Conservation (phyloP, 2,797 vertebrate species). For the Pelobates cultripes region DNA sequence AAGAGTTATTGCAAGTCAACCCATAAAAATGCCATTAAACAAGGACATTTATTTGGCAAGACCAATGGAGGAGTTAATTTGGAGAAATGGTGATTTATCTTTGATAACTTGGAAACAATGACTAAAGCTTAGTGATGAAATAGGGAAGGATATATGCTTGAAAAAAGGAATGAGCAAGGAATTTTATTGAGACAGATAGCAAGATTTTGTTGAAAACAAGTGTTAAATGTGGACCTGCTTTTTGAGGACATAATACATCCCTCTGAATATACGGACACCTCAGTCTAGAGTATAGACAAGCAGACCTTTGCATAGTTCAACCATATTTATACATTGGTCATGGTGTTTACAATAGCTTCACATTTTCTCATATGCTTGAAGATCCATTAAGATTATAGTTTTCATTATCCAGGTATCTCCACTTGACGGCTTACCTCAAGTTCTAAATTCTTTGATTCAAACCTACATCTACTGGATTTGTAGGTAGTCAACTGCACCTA, state of each 20-base stretch:
- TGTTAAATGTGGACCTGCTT: neutral
- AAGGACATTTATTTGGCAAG: slow-evolving; percentile 15
- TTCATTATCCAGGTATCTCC: no score
- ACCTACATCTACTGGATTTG: no score
- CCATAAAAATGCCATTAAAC: slow-evolving; percentile 20
- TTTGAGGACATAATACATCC: neutral
- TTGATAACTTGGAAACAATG: neutral
- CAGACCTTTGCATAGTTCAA: neutral
- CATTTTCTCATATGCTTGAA: no score
- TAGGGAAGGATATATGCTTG: neutral
- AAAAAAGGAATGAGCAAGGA: neutral
- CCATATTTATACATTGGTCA: no score
- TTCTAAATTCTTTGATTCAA: no score
- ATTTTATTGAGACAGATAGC: neutral
- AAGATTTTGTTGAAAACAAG: no score
- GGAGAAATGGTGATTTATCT: slow-evolving; percentile 20
- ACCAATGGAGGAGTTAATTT: slow-evolving; percentile 15
- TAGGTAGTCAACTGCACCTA: no score
- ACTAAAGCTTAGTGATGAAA: neutral
- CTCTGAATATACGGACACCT: neutral
- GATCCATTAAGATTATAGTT: no score
- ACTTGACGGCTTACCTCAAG: no score
- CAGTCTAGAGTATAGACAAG: neutral
- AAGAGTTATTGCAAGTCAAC: neutral
- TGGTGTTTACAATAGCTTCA: no score